Evolutionary conservation across 2,888 invertebrate species (phyloP).

Genomic region (Matsumyia berberina): DNA sequence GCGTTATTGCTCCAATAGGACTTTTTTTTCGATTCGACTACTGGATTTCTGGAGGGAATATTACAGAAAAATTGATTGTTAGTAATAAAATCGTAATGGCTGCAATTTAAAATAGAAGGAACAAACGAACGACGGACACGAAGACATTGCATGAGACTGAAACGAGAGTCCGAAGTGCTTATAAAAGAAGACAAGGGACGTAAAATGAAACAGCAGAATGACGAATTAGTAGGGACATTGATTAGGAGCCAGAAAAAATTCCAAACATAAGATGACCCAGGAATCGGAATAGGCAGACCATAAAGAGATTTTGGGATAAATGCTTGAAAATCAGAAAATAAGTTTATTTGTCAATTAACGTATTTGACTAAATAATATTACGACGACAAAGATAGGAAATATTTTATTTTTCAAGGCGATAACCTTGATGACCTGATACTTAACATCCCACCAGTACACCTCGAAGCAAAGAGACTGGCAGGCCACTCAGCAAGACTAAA

Average conservation of each 20-base stretch:
- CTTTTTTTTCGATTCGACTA: slow-evolving; percentile 22
- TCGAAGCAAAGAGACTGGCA: too few relatives aligned
- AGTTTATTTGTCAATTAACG: too few relatives aligned
- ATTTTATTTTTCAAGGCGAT: too few relatives aligned
- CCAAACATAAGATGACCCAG: not conserved
- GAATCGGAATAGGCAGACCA: not conserved
- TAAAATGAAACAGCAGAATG: slow-evolving; percentile 36
- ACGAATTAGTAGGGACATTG: slow-evolving; percentile 44
- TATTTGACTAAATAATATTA: too few relatives aligned
- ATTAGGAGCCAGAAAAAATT: slow-evolving; percentile 29
- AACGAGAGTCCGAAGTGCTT: slow-evolving; percentile 19
- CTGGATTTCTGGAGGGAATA: slow-evolving; percentile 57
- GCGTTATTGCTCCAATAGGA: slow-evolving; percentile 50
- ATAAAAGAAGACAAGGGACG: slow-evolving; percentile 18
- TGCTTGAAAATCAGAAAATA: too few relatives aligned
- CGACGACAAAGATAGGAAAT: too few relatives aligned
- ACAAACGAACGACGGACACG: slow-evolving; percentile 19
- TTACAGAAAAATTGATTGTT: slow-evolving; percentile 68
- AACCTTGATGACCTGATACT: too few relatives aligned
- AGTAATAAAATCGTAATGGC: slow-evolving; percentile 70
- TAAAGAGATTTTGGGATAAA: too few relatives aligned
- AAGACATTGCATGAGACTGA: not conserved
- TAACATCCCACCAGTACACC: too few relatives aligned
- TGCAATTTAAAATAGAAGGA: slow-evolving; percentile 60
- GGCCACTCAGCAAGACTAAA: too few relatives aligned